Percentiles rank a stretch among this genome's conserved stretches.
Conservation (phyloP, 1,140 invertebrate species). For the Lasioglossum baleicum region DNA sequence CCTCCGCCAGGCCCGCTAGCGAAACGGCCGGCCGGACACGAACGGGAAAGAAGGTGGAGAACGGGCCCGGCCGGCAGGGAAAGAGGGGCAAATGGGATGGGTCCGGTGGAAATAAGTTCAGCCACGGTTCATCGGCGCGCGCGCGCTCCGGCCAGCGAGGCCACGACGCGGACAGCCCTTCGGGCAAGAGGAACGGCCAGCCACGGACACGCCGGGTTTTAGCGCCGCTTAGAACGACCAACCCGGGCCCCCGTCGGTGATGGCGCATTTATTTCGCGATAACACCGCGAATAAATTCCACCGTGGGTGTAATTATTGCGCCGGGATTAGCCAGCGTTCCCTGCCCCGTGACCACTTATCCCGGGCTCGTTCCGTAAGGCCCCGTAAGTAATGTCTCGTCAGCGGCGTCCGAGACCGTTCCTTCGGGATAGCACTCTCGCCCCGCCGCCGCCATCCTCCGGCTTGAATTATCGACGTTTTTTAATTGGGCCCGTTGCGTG, state of each 20-base stretch:
- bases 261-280: slow-evolving; percentile 57
- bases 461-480: slow-evolving; percentile 47
- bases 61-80: not conserved
- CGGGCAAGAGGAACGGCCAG: too few relatives aligned
- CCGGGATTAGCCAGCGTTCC: slow-evolving; percentile 26
- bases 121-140: slow-evolving; percentile 66
- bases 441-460: too few relatives aligned
- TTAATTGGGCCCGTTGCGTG: slow-evolving; percentile 45
- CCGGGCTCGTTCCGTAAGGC: too few relatives aligned
- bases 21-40: too few relatives aligned
- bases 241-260: slow-evolving; percentile 1
- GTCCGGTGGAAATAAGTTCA: slow-evolving; percentile 63
- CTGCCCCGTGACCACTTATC: too few relatives aligned
- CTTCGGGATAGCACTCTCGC: slow-evolving; percentile 36
- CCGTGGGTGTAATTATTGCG: slow-evolving; percentile 49
- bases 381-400: slow-evolving; percentile 41
- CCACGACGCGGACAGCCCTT: slow-evolving; percentile 29
- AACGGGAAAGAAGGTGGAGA: too few relatives aligned
- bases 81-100: slow-evolving; percentile 37
- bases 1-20: slow-evolving; percentile 38
- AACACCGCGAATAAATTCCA: slow-evolving; percentile 60
- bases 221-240: slow-evolving; percentile 62
- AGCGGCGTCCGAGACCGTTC: too few relatives aligned
- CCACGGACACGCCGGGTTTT: too few relatives aligned
- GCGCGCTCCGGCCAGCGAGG: too few relatives aligned